These are phyloP conservation scores for Metacarcinus magister DNA, from an alignment of 2,888 invertebrate genomes.

Conservation along the genomic window DNA sequence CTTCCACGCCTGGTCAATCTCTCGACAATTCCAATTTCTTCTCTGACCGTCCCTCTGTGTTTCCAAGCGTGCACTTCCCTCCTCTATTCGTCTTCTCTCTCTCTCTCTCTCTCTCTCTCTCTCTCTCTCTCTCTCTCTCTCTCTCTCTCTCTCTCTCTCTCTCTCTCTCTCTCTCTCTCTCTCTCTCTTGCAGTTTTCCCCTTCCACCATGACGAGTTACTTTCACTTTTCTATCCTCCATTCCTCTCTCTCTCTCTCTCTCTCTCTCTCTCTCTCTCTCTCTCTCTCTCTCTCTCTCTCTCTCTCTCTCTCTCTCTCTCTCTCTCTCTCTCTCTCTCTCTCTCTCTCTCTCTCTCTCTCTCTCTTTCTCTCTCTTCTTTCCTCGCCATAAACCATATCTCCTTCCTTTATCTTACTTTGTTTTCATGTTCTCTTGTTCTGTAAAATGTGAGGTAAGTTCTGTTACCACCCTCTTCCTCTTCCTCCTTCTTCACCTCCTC, in stretches of 20 bases:
- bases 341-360: slow-evolving; percentile 34
- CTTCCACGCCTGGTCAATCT: slow-evolving; percentile 31
- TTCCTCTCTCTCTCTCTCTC: not conserved
- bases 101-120: not conserved
- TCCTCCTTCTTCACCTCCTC: not conserved
- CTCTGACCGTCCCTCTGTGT: not conserved
- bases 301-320: slow-evolving; percentile 34
- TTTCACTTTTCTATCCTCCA: not conserved
- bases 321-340: slow-evolving; percentile 20
- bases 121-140: not conserved
- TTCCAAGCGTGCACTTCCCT: slow-evolving; percentile 1
- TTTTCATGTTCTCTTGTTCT: slow-evolving; percentile 31
- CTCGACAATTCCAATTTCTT: not conserved
- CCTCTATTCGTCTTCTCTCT: slow-evolving; percentile 27
- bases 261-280: slow-evolving; percentile 37
- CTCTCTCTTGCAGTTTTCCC: not conserved
- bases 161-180: not conserved
- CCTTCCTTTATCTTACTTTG: slow-evolving; percentile 39
- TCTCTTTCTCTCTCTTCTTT: not conserved
- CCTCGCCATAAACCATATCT: slow-evolving; percentile 38
- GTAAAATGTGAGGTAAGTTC: slow-evolving; percentile 41
- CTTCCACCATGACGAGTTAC: not conserved
- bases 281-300: slow-evolving; percentile 51
- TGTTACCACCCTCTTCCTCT: slow-evolving; percentile 52
- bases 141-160: not conserved